Percentiles rank a stretch among this genome's conserved stretches.
phyloP scores from a whole-genome alignment of 64 coral and sea anemone genomes.

The Pocillopora damicornis region DNA sequence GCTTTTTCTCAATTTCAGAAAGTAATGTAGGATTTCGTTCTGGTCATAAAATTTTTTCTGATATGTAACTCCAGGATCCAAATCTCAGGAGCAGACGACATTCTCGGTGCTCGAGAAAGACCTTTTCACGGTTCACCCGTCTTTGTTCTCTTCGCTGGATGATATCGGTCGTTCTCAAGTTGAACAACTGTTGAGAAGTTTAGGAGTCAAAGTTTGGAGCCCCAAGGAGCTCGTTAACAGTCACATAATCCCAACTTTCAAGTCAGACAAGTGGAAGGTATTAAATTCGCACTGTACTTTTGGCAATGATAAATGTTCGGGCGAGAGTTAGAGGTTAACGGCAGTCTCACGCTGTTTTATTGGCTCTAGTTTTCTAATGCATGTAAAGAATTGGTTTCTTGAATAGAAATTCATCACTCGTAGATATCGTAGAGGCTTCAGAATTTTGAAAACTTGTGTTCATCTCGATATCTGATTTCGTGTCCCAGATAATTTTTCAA shows the following conservation, averaged over 20 bases:
- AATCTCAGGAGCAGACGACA: background rate
- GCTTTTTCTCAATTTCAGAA: background rate
- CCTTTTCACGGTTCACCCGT: slow-evolving; percentile 52
- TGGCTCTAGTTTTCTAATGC: too few relatives aligned
- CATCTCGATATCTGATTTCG: too few relatives aligned
- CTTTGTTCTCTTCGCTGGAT: slow-evolving; percentile 56
- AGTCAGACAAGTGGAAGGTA: slow-evolving; percentile 84
- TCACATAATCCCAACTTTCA: slow-evolving; percentile 75
- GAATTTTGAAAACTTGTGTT: too few relatives aligned
- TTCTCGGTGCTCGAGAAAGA: slow-evolving; percentile 55
- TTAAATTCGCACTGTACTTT: background rate
- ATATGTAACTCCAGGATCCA: slow-evolving; percentile 10
- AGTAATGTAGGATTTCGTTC: background rate
- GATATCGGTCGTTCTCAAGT: slow-evolving; percentile 75
- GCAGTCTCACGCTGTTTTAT: too few relatives aligned
- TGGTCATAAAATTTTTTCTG: background rate
- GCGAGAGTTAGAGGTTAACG: background rate
- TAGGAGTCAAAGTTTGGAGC: slow-evolving; percentile 73
- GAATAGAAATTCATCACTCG: too few relatives aligned
- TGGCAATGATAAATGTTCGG: background rate
- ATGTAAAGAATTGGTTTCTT: too few relatives aligned
- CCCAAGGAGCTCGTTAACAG: slow-evolving; percentile 75
- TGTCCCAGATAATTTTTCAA: too few relatives aligned
- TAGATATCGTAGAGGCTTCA: too few relatives aligned
- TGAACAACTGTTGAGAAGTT: slow-evolving; percentile 55